Evolutionary conservation across 1,140 invertebrate genomes (phyloP).

Genomic region (Bombus fervidus): DNA sequence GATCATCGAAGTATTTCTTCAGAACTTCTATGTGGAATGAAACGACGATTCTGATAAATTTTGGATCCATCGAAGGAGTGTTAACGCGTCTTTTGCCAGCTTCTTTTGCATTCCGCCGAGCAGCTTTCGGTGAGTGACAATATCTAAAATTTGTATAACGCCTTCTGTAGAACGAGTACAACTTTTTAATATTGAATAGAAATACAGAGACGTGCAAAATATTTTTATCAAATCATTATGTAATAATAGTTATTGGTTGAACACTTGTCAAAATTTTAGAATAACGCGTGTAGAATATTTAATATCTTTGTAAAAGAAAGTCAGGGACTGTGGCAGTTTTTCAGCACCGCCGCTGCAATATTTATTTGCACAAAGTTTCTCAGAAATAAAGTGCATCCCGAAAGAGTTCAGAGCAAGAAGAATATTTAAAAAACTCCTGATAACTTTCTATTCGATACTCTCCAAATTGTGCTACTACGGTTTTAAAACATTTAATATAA

Average conservation of each 20-base stretch:
- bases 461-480: background rate
- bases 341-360: background rate
- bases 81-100: background rate
- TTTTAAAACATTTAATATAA: background rate
- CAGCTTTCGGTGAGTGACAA: background rate
- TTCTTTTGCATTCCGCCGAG: background rate
- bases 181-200: background rate
- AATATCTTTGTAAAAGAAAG: background rate
- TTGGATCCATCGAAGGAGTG: background rate
- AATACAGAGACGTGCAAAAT: background rate
- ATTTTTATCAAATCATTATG: background rate
- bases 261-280: background rate
- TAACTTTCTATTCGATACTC: background rate
- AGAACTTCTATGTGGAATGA: background rate
- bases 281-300: background rate
- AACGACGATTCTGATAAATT: background rate
- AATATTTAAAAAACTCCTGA: background rate
- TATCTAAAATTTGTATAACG: background rate
- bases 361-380: background rate
- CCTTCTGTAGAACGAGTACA: background rate
- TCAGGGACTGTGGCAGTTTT: background rate
- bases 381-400: background rate
- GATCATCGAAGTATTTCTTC: too few species aligned
- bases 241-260: too few species aligned
- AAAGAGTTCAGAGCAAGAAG: background rate